Evolutionary conservation across 2,888 invertebrate genomes (phyloP), one percentile per base, ranked within the genome.

Genomic region (Cryptus viduatorius): DNA sequence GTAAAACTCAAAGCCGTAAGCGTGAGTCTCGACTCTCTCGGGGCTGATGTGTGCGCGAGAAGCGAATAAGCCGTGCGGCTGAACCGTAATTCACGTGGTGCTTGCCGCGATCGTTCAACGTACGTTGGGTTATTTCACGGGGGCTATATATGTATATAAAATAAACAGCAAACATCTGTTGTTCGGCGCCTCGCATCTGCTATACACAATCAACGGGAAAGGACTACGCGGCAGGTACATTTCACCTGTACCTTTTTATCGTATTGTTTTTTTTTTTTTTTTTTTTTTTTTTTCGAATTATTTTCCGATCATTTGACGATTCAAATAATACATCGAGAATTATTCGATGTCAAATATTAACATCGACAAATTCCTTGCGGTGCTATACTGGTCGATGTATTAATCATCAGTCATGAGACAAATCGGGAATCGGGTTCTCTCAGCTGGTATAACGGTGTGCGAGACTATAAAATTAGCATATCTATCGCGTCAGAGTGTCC

Each of bases 91-190:
- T 48, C 68, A 68, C 44, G 24, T 64, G 44, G 31, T 46, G 50
- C 64, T 48, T 31, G 64, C 4, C 24, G 61, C 61, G 61, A 61
- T 8, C 61, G 29, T 61, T 29, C 61, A 31, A 61, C 3, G 61
- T 29, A 24, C 29, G 31, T 7, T 61, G 29, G 31, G 14, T 14
- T 61, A 31, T 61, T 37, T 61, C 37, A 71, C 61, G 48, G 29
- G 19, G 24, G 24, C 48, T 16, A 67, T 31, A 5, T 50, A 67
- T 31, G 2, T 50, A 37, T 69, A 68, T 16, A 68, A 24, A 48
- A 84, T 68, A 64, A 68, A 80, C 77, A 61, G 65, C 67, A 68
- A 72, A 68, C 84, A 84, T 84, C 84, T 82, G 82, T 75, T 81
- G 59, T 24, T 56, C 19, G 73, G 73, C 65, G 81, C 79, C 75